phyloP scores from a whole-genome alignment of 2,113 vertebrate species.

The Galeopterus variegatus region DNA sequence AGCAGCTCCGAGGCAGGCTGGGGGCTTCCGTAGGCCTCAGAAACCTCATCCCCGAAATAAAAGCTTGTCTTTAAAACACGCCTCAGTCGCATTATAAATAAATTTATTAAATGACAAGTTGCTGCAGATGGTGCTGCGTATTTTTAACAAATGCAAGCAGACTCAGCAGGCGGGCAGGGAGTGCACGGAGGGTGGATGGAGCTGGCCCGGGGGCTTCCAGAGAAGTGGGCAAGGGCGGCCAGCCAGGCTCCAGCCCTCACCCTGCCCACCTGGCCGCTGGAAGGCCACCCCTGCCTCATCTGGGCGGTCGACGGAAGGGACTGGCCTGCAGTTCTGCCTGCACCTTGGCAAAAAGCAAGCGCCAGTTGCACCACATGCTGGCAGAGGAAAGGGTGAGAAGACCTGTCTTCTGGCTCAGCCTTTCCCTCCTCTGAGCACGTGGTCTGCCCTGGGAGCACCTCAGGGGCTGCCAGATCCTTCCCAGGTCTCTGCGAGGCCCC shows the following conservation, averaged over 20 bases:
- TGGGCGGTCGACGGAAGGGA: accelerated
- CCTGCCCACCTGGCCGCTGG: neutral
- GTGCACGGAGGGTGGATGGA: accelerated
- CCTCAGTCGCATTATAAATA: conserved; percentile 12
- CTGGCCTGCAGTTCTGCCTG: neutral
- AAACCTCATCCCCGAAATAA: neutral
- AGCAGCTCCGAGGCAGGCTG: neutral
- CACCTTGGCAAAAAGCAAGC: neutral
- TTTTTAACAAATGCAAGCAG: conserved; percentile 58
- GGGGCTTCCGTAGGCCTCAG: neutral
- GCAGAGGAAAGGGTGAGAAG: too few relatives aligned
- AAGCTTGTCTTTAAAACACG: neutral
- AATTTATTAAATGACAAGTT: conserved; percentile 48
- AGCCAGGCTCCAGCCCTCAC: neutral
- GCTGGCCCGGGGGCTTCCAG: neutral
- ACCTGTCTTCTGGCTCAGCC: neutral
- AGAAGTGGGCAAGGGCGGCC: neutral
- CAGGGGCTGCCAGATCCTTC: neutral
- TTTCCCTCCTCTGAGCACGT: too few relatives aligned
- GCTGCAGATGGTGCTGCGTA: conserved; percentile 51
- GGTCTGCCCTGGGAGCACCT: accelerated
- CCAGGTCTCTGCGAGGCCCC: neutral
- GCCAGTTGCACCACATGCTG: neutral
- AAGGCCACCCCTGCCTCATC: neutral
- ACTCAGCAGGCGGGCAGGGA: neutral